These are phyloP conservation scores for Etheostoma nigrum DNA, from an alignment of 2,797 vertebrate species.

Conservation along the genomic window DNA sequence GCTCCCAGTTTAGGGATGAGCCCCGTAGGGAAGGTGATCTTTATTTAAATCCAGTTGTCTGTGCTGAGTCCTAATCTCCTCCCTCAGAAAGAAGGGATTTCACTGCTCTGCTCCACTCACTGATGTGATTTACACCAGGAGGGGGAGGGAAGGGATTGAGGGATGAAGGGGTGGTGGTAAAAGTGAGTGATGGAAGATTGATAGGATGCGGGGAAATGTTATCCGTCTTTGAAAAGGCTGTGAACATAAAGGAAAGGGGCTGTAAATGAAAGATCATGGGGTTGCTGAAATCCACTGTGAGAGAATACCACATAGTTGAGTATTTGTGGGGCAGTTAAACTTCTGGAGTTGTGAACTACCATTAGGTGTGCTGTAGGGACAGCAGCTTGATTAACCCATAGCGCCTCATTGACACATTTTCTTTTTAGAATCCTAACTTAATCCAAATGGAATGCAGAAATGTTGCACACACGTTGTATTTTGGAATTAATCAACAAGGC, in stretches of 20 bases:
- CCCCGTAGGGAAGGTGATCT: conserved; percentile 72
- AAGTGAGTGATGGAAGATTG: conserved; percentile 65
- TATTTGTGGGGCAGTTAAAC: conserved; percentile 12
- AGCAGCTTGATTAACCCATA: not conserved
- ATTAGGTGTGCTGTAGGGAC: not conserved
- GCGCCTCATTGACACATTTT: not conserved
- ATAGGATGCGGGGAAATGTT: conserved; percentile 59
- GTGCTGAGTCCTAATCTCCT: conserved; percentile 74
- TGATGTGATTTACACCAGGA: conserved; percentile 74
- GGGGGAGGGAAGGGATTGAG: conserved; percentile 24
- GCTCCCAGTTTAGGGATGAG: conserved; percentile 65
- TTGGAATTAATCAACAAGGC: too few species aligned
- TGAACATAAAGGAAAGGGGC: conserved; percentile 39
- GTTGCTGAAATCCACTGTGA: conserved; percentile 26
- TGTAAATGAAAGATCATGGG: conserved; percentile 51
- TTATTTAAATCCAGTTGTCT: conserved; percentile 81
- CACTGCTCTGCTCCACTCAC: conserved; percentile 43
- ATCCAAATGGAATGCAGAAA: not conserved
- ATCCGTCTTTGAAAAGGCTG: conserved; percentile 55
- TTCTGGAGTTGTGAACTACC: not conserved
- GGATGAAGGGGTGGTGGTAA: conserved; percentile 47
- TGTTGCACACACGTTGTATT: too few species aligned
- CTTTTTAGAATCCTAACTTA: not conserved
- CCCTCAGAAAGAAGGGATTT: conserved; percentile 70
- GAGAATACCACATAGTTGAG: conserved; percentile 2